Percentiles rank a stretch among this genome's conserved stretches.
Conservation (phyloP, 2,113 vertebrate genomes). For the Ovibos moschatus region DNA sequence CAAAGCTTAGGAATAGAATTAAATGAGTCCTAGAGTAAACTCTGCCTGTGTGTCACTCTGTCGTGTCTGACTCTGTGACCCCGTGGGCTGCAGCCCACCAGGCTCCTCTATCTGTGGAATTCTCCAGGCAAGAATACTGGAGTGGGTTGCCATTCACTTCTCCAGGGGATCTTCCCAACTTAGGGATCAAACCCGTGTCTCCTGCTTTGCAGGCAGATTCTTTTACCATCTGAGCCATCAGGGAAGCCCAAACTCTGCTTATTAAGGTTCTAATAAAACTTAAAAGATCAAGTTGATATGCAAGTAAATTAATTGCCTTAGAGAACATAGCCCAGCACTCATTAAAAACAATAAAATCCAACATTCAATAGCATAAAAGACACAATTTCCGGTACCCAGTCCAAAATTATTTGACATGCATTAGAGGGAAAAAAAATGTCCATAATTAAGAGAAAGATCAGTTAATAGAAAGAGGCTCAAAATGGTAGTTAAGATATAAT, state of each 20-base stretch:
- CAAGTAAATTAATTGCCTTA: not conserved
- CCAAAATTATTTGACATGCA: not conserved
- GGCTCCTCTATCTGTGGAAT: not conserved
- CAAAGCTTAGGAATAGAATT: not conserved
- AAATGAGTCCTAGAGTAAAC: not conserved
- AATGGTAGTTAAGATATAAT: not conserved
- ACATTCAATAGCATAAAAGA: not conserved
- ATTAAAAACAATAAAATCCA: not conserved
- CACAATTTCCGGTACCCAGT: not conserved
- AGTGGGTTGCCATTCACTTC: not conserved
- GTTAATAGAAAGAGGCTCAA: not conserved
- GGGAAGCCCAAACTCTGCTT: not conserved
- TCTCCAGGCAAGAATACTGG: not conserved
- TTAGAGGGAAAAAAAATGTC: not conserved
- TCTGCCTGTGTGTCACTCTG: not conserved
- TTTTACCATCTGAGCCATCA: not conserved
- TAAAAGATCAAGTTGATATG: not conserved
- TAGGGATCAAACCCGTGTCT: not conserved
- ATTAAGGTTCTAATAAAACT: not conserved
- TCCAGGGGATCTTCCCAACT: not conserved
- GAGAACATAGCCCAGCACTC: not conserved
- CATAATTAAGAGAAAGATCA: not conserved
- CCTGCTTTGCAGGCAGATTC: not conserved
- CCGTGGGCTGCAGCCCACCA: fast-evolving
- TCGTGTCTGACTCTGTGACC: not conserved